Base-by-base conservation (phyloP, 2,797 vertebrate genomes). In the Pseudopleuronectes americanus region DNA sequence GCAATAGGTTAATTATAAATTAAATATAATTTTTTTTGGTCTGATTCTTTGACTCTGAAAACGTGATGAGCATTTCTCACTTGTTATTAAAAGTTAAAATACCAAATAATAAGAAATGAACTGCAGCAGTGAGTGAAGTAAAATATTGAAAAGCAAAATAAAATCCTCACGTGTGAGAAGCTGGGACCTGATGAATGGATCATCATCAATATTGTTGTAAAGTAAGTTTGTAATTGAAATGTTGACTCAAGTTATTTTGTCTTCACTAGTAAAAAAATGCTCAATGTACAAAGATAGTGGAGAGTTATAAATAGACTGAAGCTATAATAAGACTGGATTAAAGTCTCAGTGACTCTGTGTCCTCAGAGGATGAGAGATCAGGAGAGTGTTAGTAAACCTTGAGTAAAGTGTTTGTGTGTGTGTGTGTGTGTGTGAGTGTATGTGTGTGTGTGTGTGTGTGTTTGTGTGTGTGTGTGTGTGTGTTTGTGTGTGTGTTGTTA, bases 321-420 rank as follows among this genome's bases (percentile, higher is more conserved):
- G 36, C 75, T 89, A 83, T 77, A 82, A 67, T 66, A 69, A 86
- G 79, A 53, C 63, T 75, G 87, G 84, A 90, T 86, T 85, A 83
- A 65, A 68, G 68, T 72, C 74, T 84, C 26, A 26, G 71, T 65
- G 66, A 64, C 72, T 72, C 5, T 77, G 80, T 38, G 72, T 83
- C 75, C 84, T 64, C 74, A 71, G 63, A 21, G 58, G 76, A 70
- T 71, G 73, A 74, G 64, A 31, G 76, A 60, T 83, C 64, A 69
- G 63, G 65, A 3, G 47, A 38, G 64, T 60, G 74, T 31, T 28
- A 8, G 53, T 57, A 13, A 31, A 74, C 76, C 78, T 76, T 54
- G 41, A 55, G 57, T 47, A 51, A 63, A 78, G 74, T 23, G 64
- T 71, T 26, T 47, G 51, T 28, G 26, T 23, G 10, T 8, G 19